Conservation (phyloP, 2,113 vertebrate genomes). For the Edolisoma coerulescens region DNA sequence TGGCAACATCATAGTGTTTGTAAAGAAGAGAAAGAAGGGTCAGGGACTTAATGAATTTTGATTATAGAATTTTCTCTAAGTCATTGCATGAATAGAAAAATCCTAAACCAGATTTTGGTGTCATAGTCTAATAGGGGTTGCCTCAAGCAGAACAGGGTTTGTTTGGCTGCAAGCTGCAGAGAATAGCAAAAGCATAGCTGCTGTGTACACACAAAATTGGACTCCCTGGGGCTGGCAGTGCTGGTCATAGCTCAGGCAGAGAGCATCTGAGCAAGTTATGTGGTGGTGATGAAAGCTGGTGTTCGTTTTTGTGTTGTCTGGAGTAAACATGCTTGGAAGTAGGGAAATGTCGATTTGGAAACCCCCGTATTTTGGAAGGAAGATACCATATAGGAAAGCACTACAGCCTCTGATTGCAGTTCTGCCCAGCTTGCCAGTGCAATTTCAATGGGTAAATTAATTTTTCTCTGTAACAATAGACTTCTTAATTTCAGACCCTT, state of each 20-base stretch:
- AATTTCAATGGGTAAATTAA: not conserved
- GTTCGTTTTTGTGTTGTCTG: not conserved
- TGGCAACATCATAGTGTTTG: not conserved
- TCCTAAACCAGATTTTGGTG: not conserved
- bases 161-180: not conserved
- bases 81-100: not conserved
- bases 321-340: not conserved
- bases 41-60: not conserved
- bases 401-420: not conserved
- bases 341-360: not conserved
- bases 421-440: not conserved
- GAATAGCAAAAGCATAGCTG: not conserved
- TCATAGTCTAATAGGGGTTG: not conserved
- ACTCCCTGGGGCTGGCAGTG: not conserved
- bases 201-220: not conserved
- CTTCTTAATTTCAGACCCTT: not conserved
- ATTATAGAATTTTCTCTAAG: constrained; percentile 4
- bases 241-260: not conserved
- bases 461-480: constrained; percentile 1
- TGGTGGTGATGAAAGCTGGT: not conserved
- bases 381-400: not conserved
- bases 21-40: not conserved
- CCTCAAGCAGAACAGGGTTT: not conserved
- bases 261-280: not conserved
- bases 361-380: not conserved